These are phyloP conservation scores for Drosophila yooni DNA, from an alignment of 2,888 invertebrate genomes.

Conservation along the genomic window DNA sequence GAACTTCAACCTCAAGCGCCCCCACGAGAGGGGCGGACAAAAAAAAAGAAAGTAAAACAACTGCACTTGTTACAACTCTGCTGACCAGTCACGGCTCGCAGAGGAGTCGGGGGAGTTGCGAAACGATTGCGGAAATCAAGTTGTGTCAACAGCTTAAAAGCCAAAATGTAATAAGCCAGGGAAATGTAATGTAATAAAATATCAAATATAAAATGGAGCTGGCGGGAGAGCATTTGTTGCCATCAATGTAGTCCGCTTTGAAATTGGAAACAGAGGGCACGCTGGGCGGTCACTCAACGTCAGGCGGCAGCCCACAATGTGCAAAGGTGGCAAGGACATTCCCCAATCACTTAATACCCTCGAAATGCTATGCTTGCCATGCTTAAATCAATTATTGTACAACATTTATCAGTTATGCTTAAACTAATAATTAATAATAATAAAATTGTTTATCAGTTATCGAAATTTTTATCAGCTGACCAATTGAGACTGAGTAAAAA, in stretches of 20 bases:
- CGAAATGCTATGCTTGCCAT: not conserved
- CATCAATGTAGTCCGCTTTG: slow-evolving; percentile 69
- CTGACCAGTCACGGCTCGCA: slow-evolving; percentile 51
- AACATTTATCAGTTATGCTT: not conserved
- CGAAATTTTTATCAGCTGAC: too few species aligned
- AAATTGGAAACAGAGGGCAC: slow-evolving; percentile 56
- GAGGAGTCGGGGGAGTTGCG: slow-evolving; percentile 3
- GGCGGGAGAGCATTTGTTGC: slow-evolving; percentile 66
- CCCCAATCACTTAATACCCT: slow-evolving; percentile 3
- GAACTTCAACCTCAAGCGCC: slow-evolving; percentile 1
- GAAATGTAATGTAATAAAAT: slow-evolving; percentile 80
- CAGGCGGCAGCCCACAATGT: slow-evolving; percentile 14
- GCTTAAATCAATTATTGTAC: not conserved
- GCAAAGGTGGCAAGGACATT: not conserved
- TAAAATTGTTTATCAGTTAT: too few species aligned
- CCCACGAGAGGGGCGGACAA: not conserved
- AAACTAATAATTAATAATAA: too few species aligned
- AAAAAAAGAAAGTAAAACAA: slow-evolving; percentile 6
- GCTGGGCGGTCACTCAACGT: slow-evolving; percentile 2
- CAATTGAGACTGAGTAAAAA: too few species aligned
- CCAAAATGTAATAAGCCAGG: slow-evolving; percentile 81
- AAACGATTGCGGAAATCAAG: slow-evolving; percentile 74
- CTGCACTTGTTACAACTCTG: slow-evolving; percentile 32
- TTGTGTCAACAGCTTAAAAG: slow-evolving; percentile 80
- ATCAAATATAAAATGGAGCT: slow-evolving; percentile 73